Base-by-base conservation (phyloP, 1,140 invertebrate genomes). In the Drosophila simulans region DNA sequence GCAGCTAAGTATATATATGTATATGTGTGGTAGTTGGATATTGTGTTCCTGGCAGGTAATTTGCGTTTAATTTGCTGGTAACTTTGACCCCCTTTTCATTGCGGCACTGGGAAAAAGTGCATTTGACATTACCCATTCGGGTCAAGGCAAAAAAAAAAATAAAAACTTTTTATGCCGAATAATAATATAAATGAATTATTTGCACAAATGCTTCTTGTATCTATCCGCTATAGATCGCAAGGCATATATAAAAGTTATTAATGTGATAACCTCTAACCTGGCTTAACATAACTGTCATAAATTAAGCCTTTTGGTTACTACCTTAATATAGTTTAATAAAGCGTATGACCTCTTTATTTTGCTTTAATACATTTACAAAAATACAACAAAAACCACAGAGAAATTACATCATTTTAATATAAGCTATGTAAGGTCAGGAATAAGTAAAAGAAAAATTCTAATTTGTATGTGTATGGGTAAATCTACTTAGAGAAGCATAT, bases 31-130 rank as follows among this genome's bases (percentile, higher is more conserved):
- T 8, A 35, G 48, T 15, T 37, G 34, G 20, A 46, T 55, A 37
- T 60, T 63, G 72, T 74, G 70, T 60, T 74, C 22, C 51, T 55
- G 59, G 43, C 57, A 74, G 69, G 71, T 74, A 74, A 75, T 70
- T 70, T 34, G 65, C 55, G 34, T 70, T 70, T 70, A 70, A 70
- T 70, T 70, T 70, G 66, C 42, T 27, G 49, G 25, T 65, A 70
- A 70, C 66, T 69, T 70, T 70, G 66, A 57, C 66, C 66, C 49
- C 64, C 66, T 34, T 70, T 68, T 42, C 13, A 40, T 35, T 17
- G 42, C n/a, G 31, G 27, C 49, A 46, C 15, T 46, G 34, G 39
- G 25, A 48, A 15, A 51, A 17, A 39, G 66, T 48, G 64, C 51
- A 40, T 56, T 65, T 69, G 66, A 70, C 64, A 56, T 57, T 11